Evolutionary conservation across 2,888 invertebrate genomes (phyloP).

Genomic region (Tiliacea aurago): DNA sequence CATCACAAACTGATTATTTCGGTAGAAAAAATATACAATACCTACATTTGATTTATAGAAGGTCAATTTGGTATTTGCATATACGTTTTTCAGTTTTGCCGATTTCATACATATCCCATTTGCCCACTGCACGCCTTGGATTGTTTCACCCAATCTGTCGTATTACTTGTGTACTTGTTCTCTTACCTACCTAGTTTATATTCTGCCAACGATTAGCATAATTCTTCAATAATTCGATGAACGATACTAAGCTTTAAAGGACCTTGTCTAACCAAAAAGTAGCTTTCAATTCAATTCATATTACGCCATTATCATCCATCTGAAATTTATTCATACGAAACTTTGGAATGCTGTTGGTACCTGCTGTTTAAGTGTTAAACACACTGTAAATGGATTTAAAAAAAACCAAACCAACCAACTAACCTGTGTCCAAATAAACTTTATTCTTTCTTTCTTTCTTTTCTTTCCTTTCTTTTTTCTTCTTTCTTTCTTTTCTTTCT

Average conservation of each 20-base stretch:
- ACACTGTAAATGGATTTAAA: neutral
- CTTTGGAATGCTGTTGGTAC: constrained; percentile 7
- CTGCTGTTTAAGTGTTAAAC: neutral
- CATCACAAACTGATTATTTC: neutral
- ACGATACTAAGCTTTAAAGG: constrained; percentile 57
- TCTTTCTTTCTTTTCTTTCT: no score
- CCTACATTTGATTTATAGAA: no score
- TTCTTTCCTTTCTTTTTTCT: no score
- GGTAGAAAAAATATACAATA: no score
- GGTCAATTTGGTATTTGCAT: no score
- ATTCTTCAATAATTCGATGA: constrained; percentile 75
- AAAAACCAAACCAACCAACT: no score
- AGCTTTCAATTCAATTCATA: constrained; percentile 38
- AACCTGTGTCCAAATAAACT: no score
- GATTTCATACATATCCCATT: constrained; percentile 44
- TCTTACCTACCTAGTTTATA: constrained; percentile 70
- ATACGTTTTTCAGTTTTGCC: neutral
- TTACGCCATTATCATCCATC: constrained; percentile 23
- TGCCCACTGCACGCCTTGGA: constrained; percentile 32
- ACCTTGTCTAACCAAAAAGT: constrained; percentile 42
- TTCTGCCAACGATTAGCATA: constrained; percentile 77
- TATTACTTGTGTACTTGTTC: constrained; percentile 67
- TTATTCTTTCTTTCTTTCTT: no score
- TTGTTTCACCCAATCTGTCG: constrained; percentile 73
- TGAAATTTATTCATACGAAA: constrained; percentile 41